A percentile compares a stretch with the other conserved stretches of the same genome.
phyloP scores from a whole-genome alignment of 2,797 vertebrate genomes.

The Chiloscyllium punctatum region DNA sequence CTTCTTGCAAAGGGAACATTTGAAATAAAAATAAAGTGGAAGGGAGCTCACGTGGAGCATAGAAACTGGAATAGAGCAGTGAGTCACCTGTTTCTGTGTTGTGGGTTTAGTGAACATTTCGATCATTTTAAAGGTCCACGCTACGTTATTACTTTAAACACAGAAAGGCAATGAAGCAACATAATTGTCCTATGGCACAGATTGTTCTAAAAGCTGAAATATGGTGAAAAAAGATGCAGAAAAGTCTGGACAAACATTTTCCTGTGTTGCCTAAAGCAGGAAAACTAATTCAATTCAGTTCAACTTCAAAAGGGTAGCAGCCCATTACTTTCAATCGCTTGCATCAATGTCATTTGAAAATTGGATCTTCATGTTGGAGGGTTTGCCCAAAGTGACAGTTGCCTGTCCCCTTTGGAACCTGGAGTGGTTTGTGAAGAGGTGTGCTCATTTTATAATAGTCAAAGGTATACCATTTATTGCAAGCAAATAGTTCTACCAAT shows the following conservation, averaged over 20 bases:
- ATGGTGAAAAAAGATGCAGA: background rate
- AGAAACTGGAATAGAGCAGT: background rate
- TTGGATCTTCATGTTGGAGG: background rate
- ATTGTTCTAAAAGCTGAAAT: background rate
- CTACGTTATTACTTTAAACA: background rate
- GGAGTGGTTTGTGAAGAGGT: background rate
- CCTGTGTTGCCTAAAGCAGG: background rate
- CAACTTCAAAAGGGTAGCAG: background rate
- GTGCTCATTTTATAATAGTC: background rate
- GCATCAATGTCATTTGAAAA: background rate
- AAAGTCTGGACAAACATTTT: background rate
- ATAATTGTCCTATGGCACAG: background rate
- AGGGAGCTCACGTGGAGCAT: background rate
- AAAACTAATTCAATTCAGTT: too few species aligned
- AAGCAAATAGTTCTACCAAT: background rate
- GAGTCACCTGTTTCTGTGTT: background rate
- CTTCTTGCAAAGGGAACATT: background rate
- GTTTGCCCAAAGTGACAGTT: background rate
- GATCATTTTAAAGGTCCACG: background rate
- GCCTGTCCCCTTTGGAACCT: background rate
- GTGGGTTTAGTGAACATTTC: background rate
- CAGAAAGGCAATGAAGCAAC: background rate
- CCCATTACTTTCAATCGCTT: background rate
- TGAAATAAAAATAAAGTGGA: background rate
- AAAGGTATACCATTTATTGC: background rate